phyloP scores from a whole-genome alignment of 2,797 vertebrate genomes.

The Pteronotus mesoamericanus region DNA sequence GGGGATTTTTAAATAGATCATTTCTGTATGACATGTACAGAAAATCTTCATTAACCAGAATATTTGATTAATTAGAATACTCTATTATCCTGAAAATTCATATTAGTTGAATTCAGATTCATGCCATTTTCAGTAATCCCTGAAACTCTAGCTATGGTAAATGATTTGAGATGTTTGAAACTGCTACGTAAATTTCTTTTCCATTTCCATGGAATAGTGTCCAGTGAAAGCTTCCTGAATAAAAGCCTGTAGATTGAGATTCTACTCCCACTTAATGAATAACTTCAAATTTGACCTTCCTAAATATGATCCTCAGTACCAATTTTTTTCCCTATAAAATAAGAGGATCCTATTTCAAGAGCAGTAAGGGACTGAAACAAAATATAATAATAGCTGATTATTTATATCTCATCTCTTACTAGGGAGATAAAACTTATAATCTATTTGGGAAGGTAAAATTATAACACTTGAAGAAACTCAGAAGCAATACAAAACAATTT shows the following conservation, averaged over 20 bases:
- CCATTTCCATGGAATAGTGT: neutral
- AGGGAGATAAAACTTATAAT: neutral
- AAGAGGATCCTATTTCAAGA: neutral
- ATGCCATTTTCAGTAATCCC: neutral
- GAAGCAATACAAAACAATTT: neutral
- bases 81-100: neutral
- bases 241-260: neutral
- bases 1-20: neutral
- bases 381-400: neutral
- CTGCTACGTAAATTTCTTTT: neutral
- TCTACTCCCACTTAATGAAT: neutral
- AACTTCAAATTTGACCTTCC: neutral
- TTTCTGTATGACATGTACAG: neutral
- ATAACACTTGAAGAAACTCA: neutral
- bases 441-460: constrained; percentile 4
- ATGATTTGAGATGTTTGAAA: neutral
- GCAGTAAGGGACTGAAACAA: neutral
- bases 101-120: neutral
- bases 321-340: neutral
- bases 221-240: neutral
- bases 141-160: neutral
- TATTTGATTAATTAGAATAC: neutral
- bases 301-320: neutral
- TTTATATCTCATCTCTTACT: neutral
- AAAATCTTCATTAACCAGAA: neutral